Conservation (phyloP, 2,797 vertebrate species). For the Poecilia wingei region DNA sequence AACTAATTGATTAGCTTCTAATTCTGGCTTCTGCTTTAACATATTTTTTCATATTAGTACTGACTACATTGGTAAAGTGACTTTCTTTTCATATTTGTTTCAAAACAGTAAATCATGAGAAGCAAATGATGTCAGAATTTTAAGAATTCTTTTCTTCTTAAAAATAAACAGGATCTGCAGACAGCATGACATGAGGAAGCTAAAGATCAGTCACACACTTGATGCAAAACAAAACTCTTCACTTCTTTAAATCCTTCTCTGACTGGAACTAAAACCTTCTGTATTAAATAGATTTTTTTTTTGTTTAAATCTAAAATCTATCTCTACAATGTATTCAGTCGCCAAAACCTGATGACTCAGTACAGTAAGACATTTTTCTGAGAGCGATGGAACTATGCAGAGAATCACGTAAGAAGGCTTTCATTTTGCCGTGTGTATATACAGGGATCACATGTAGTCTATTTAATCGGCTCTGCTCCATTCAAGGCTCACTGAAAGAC, state of each 20-base stretch:
- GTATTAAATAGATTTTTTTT: background rate
- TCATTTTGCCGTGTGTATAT: slow-evolving; percentile 42
- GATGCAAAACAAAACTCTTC: slow-evolving; percentile 2
- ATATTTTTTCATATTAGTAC: background rate
- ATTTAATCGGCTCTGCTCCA: slow-evolving; percentile 63
- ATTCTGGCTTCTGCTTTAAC: background rate
- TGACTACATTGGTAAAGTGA: background rate
- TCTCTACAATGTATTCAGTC: background rate
- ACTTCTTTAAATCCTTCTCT: background rate
- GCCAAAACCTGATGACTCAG: slow-evolving; percentile 1
- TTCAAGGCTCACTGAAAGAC: slow-evolving; percentile 59
- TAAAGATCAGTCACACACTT: background rate
- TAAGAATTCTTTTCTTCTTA: background rate
- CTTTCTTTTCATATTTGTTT: background rate
- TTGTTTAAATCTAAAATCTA: background rate
- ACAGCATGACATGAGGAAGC: background rate
- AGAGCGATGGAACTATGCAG: slow-evolving; percentile 9
- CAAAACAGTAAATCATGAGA: background rate
- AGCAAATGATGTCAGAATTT: background rate
- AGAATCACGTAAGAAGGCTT: slow-evolving; percentile 48
- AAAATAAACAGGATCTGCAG: background rate
- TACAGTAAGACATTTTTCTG: slow-evolving; percentile 2
- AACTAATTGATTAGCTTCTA: background rate
- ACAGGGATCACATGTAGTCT: slow-evolving; percentile 56
- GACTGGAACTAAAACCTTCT: background rate